Evolutionary conservation across 2,113 vertebrate species (phyloP), one percentile per base, ranked within the genome.

Genomic region (Lathamus discolor): DNA sequence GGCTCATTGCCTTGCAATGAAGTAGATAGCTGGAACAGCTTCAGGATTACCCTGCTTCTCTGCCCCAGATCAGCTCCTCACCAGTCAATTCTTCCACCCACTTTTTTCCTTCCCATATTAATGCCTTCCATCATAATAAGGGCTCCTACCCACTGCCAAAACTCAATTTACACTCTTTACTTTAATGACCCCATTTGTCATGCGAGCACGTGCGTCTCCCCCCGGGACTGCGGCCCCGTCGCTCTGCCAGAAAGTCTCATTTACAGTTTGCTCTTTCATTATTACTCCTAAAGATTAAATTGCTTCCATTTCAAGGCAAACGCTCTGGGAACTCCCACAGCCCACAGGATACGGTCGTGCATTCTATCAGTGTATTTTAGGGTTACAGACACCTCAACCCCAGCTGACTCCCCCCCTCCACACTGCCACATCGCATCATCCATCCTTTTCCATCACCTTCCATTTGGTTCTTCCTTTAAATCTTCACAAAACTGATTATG

Each of bases 171-270:
- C 90, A 88, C 90, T 92, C 86, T 91, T 97, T 95, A 87, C 83
- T 95, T 92, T 97, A 97, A 95, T 87, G 92, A 95, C 80, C 77
- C 92, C 90, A 74, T 97, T 96, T 87, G 92, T 97, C 93, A 96
- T 94, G 80, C 64, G 25, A 85, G 83, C 96, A 78, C 79, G 77
- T 44, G 92, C 18, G 54, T n/a, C 91, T 74, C 33, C 93, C 95
- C 59, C 88, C 35, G 96, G 86, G 95, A 88, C 66, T 9, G 73
- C 83, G 61, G 86, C 84, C 84, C 86, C 4, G 8, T 70, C 88
- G 83, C 74, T 27, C 82, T 94, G 95, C 88, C 95, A 95, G 88
- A 69, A 93, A 83, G 88, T 61, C 95, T 96, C 93, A 92, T 94
- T 96, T 94, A 90, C 93, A 91, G 80, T 88, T 94, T 73, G 88